Evolutionary conservation across 2,113 vertebrate species (phyloP), one percentile per base, ranked within the genome.

Genomic region (Pristiophorus japonicus): DNA sequence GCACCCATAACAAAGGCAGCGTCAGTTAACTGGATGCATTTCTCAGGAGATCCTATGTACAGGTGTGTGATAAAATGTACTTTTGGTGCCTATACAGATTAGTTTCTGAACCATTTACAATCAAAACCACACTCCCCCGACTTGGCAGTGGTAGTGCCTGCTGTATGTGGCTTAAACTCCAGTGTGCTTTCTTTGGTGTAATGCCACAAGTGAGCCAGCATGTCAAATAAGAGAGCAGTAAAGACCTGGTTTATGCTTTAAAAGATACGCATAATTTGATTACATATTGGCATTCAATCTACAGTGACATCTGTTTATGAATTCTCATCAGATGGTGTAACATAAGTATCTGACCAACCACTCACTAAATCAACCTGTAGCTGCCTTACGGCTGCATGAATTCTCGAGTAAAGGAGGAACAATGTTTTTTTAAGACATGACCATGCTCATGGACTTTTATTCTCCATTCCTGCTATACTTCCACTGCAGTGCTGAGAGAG

Each of bases 191-290:
- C 88, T 91, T 63, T 91, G 62, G 30, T 93, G n/a, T 38, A 22
- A 66, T 47, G 51, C 85, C 85, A 88, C 85, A 55, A 47, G 24
- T 27, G 85, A 22, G 38, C 16, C 78, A 81, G 78, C 30, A 34
- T 93, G 42, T 42, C 91, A 65, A n/a, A 66, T 65, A 63, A 66
- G 24, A 70, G 42, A 27, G 42, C 92, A 67, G 20, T 6, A 38
- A 34, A 92, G 88, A 92, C n/a, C 88, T 92, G 14, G n/a, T 63
- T 90, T 90, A 38, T 38, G 34, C 92, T 47, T 94, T 70, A 94
- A 67, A 30, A 67, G 55, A 67, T 70, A 55, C 42, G 12, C 42
- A 30, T 70, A 70, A 94, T 94, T 42, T 47, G 22, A 70, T 70
- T 70, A 47, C 7, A 45, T 67, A 94, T 94, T 94, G 65, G 65